Conservation (phyloP, 2,113 vertebrate genomes). For the Riparia riparia region DNA sequence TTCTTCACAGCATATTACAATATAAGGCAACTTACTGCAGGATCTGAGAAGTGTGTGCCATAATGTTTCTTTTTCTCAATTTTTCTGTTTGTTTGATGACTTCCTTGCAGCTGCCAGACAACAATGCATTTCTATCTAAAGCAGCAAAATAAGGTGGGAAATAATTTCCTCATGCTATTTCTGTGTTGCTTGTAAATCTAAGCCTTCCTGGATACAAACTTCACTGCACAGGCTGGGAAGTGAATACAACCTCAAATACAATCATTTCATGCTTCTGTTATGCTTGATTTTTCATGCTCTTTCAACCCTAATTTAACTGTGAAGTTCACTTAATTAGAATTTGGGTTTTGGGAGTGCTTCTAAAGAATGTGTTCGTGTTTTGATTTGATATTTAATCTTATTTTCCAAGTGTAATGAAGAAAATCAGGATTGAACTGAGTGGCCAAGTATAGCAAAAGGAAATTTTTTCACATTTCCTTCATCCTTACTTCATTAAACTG, state of each 20-base stretch:
- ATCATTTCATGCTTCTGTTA: slow-evolving; percentile 64
- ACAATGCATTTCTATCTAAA: not conserved
- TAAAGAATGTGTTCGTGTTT: slow-evolving; percentile 38
- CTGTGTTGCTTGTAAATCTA: not conserved
- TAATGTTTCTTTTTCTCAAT: not conserved
- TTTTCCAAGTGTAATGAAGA: slow-evolving; percentile 37
- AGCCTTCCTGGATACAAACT: slow-evolving; percentile 31
- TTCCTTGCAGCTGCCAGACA: not conserved
- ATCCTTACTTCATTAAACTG: slow-evolving; percentile 29
- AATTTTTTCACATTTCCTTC: slow-evolving; percentile 7
- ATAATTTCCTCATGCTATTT: slow-evolving; percentile 14
- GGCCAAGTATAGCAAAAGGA: not conserved
- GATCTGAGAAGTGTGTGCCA: not conserved
- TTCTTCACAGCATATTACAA: not conserved
- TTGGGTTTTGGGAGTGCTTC: not conserved
- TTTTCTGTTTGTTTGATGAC: not conserved
- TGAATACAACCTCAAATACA: slow-evolving; percentile 1
- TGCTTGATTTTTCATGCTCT: slow-evolving; percentile 68
- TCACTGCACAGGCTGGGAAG: slow-evolving; percentile 1
- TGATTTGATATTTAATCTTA: slow-evolving; percentile 32
- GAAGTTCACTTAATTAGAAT: slow-evolving; percentile 68
- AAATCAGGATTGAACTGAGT: slow-evolving; percentile 42
- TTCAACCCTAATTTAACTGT: slow-evolving; percentile 68
- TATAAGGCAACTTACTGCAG: not conserved
- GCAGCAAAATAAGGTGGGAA: slow-evolving; percentile 43